Evolutionary conservation across 2,888 invertebrate species (phyloP).

Genomic region (Epinotia ramella): DNA sequence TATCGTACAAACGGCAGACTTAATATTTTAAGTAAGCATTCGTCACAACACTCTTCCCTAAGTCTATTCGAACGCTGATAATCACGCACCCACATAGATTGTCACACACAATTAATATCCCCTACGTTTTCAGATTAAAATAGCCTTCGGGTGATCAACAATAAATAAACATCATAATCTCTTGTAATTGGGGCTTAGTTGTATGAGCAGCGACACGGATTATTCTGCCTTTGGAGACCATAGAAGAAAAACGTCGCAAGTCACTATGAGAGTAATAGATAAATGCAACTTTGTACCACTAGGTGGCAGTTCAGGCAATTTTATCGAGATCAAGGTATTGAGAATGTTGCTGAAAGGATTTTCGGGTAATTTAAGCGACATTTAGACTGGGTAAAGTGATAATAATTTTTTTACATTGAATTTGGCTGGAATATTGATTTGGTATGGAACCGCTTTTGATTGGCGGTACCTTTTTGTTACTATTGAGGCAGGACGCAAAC

Average conservation of each 20-base stretch:
- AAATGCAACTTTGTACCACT: not conserved
- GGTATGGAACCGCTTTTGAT: no score
- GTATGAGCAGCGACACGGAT: not conserved
- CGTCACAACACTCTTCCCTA: no score
- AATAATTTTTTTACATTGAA: not conserved
- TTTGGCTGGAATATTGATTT: not conserved
- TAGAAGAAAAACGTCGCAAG: not conserved
- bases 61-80: not conserved
- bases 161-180: not conserved
- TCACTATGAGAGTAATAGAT: not conserved
- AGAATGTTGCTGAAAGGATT: constrained; percentile 3
- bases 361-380: not conserved
- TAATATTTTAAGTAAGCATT: no score
- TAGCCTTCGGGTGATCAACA: not conserved
- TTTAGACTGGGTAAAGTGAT: not conserved
- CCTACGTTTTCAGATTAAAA: not conserved
- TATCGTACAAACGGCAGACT: no score
- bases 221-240: not conserved
- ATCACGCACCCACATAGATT: not conserved
- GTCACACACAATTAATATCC: not conserved
- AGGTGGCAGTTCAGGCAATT: not conserved
- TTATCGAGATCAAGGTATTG: constrained; percentile 1
- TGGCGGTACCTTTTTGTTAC: no score
- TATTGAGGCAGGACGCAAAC: no score
- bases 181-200: constrained; percentile 2